Base-by-base conservation (phyloP, 2,113 vertebrate genomes). In the Alaudala cheleensis region DNA sequence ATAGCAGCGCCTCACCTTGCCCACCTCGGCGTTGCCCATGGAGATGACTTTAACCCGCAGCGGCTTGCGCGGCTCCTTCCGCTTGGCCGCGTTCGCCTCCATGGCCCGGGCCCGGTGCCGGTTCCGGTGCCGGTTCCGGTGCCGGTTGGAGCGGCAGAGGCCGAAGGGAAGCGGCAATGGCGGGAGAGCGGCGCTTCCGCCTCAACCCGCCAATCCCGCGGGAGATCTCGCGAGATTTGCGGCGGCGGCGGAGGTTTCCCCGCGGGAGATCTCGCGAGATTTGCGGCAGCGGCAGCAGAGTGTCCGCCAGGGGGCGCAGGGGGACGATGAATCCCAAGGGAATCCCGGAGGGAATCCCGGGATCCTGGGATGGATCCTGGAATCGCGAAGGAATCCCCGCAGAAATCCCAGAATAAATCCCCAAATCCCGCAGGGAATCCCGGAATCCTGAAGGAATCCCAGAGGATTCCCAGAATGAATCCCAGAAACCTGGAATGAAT, bases 41-140 rank as follows among this genome's bases (percentile, higher is more conserved):
- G 99, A 99, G 95, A 99, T 99, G 16, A 99, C 99, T 96, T 99
- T 99, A 87, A 99, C 99, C 33, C 99, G 97, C 65, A 99, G 97
- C 6, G 99, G 98, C 26, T 99, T 99, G 95, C 98, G 98, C 49
- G 96, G 96, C 69, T 99, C 99, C 72, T 99, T 98, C 81, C 99
- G 98, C 92, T 99, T 99, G 86, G 98, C 98, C n/a, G 97, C 83
- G 61, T 95, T 98, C 29, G 98, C 93, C 77, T 99, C 98, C 98
- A 99, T 99, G 18, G 71, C 40, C 40, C 40, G 29, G 12, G 56
- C 69, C 34, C 62, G 62, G 10, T 22, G 54, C 9, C 56, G 56
- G 21, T 58, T 33, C 34, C 62, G 62, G 10, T 22, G 54, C 9
- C 56, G 56, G 22, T 22, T 58, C 54, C 54, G 54, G 31, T 28